These are phyloP conservation scores for Zaprionus ornatus DNA, from an alignment of 1,140 invertebrate genomes.

Conservation along the genomic window DNA sequence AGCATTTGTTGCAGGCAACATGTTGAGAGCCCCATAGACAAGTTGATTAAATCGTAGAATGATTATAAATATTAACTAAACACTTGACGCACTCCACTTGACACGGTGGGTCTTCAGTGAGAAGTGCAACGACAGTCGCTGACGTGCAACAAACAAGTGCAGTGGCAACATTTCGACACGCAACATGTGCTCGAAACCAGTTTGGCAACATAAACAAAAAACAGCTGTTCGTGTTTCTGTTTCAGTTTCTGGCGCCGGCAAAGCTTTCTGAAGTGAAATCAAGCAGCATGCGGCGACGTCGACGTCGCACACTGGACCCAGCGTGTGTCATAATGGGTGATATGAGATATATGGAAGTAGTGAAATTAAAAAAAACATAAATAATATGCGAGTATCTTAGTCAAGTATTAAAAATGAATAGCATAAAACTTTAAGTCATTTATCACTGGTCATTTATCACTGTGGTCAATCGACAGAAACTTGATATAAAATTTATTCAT, in stretches of 20 bases:
- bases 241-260: constrained; percentile 65
- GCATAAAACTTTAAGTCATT: not conserved
- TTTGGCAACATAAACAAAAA: constrained; percentile 78
- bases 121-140: constrained; percentile 48
- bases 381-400: not conserved
- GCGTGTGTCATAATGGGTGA: too few relatives aligned
- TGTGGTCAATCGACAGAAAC: not conserved
- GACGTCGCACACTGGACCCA: constrained; percentile 23
- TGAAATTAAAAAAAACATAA: not conserved
- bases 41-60: constrained; percentile 27
- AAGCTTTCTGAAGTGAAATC: constrained; percentile 77
- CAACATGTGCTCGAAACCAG: constrained; percentile 56
- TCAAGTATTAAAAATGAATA: not conserved
- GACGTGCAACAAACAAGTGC: constrained; percentile 49
- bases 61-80: constrained; percentile 55
- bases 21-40: not conserved
- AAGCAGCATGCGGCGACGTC: constrained; percentile 52
- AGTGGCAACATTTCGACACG: constrained; percentile 28
- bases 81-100: constrained; percentile 44
- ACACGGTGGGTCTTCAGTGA: constrained; percentile 24
- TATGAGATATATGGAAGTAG: not conserved
- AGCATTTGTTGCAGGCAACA: constrained; percentile 30
- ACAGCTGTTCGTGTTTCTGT: constrained; percentile 63
- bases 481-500: not conserved
- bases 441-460: too few relatives aligned